Evolutionary conservation across 2,888 invertebrate species (phyloP).

Genomic region (Kryphioiulus occultus): DNA sequence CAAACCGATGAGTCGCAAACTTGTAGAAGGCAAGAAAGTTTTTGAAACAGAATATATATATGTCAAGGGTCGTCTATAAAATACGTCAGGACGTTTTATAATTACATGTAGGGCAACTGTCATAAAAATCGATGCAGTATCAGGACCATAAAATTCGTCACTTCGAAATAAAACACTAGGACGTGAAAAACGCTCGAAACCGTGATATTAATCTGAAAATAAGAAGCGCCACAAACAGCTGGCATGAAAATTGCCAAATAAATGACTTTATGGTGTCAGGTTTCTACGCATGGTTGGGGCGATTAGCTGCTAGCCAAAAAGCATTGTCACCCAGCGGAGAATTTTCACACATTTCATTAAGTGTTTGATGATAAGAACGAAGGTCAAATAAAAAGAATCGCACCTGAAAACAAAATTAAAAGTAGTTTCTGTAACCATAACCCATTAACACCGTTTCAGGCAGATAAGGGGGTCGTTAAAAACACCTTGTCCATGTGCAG

Average conservation of each 20-base stretch:
- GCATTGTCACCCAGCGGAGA: neutral
- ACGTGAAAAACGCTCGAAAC: neutral
- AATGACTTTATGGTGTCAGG: neutral
- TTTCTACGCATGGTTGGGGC: neutral
- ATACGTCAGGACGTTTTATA: neutral
- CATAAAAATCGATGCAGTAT: neutral
- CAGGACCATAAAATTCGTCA: neutral
- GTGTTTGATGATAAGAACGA: neutral
- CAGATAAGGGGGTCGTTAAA: conserved; percentile 10
- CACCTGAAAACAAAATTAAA: neutral
- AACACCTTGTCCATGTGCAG: neutral
- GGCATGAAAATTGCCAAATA: neutral
- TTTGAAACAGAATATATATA: neutral
- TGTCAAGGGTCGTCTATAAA: conserved; percentile 3
- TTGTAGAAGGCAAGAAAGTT: neutral
- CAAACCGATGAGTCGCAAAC: neutral
- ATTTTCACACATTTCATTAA: conserved; percentile 35
- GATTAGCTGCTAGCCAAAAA: neutral
- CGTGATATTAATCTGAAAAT: neutral
- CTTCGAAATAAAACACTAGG: neutral
- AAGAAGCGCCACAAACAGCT: neutral
- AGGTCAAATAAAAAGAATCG: neutral
- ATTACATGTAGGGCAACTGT: neutral
- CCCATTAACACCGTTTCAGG: neutral
- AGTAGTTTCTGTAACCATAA: neutral